Conservation (phyloP, 1,140 invertebrate species). For the Phymastichus coffea region DNA sequence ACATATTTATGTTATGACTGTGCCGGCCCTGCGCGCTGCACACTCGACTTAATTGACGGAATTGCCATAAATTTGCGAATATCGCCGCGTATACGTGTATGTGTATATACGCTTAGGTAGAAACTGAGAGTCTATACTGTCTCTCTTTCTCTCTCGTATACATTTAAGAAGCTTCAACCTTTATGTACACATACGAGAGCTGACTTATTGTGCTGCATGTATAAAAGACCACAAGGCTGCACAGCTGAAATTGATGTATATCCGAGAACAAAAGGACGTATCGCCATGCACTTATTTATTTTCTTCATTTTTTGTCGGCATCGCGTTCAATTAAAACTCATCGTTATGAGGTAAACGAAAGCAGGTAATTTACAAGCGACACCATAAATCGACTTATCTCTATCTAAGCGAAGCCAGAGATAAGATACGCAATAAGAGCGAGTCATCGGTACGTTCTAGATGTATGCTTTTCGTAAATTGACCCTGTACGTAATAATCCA, state of each 20-base stretch:
- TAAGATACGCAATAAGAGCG: too few species aligned
- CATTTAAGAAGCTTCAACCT: too few species aligned
- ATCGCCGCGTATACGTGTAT: conserved; percentile 37
- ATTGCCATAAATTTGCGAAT: conserved; percentile 57
- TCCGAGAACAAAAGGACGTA: neutral
- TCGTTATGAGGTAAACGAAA: neutral
- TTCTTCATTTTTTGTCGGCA: neutral
- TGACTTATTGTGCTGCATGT: conserved; percentile 3
- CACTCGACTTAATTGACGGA: conserved; percentile 55
- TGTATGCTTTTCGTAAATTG: too few species aligned
- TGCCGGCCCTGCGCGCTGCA: conserved; percentile 23
- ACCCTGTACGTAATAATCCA: too few species aligned
- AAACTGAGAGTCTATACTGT: conserved; percentile 27
- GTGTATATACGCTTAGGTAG: too few species aligned
- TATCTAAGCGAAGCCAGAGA: neutral
- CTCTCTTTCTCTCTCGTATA: conserved; percentile 11
- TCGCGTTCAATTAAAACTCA: conserved; percentile 8
- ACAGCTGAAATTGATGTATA: conserved; percentile 21
- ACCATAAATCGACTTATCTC: conserved; percentile 9
- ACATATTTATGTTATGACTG: conserved; percentile 58
- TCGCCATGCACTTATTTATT: neutral
- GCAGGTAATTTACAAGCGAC: conserved; percentile 6
- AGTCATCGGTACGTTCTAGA: too few species aligned
- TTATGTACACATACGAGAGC: neutral
- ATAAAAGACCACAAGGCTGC: conserved; percentile 13